Evolutionary conservation across 2,113 vertebrate species (phyloP).

Genomic region (Phasianus colchicus): DNA sequence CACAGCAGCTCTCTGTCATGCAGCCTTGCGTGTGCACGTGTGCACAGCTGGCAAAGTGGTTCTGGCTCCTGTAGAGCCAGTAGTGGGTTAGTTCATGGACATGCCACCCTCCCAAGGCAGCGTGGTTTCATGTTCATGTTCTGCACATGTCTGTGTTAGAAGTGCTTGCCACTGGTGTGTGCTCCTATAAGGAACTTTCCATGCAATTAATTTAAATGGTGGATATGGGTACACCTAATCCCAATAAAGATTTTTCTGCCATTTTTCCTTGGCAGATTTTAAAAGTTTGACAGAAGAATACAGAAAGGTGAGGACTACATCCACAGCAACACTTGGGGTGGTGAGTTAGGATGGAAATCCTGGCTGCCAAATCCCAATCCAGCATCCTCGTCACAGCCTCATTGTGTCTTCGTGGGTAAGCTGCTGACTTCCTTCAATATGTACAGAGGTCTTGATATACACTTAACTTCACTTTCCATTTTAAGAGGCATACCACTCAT

Average conservation of each 20-base stretch:
- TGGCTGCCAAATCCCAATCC: background rate
- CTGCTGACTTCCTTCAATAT: background rate
- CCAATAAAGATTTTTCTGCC: background rate
- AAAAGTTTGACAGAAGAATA: background rate
- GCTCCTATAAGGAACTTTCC: background rate
- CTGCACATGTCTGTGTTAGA: background rate
- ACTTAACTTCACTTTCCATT: background rate
- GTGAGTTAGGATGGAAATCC: background rate
- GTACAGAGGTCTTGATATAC: background rate
- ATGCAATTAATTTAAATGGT: background rate
- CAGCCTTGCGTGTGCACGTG: background rate
- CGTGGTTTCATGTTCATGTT: background rate
- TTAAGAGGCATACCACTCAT: background rate
- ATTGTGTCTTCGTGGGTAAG: background rate
- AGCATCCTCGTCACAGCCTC: background rate
- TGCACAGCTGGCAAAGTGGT: background rate
- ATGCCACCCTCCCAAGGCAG: background rate
- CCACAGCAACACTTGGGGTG: background rate
- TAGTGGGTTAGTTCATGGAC: background rate
- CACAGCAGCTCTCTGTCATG: background rate
- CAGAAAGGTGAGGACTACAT: background rate
- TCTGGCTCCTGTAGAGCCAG: background rate
- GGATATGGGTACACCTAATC: background rate
- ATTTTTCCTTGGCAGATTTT: background rate
- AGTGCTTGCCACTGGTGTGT: rapidly evolving